Evolutionary conservation across 2,113 vertebrate genomes (phyloP).

Genomic region (Etheostoma cragini): DNA sequence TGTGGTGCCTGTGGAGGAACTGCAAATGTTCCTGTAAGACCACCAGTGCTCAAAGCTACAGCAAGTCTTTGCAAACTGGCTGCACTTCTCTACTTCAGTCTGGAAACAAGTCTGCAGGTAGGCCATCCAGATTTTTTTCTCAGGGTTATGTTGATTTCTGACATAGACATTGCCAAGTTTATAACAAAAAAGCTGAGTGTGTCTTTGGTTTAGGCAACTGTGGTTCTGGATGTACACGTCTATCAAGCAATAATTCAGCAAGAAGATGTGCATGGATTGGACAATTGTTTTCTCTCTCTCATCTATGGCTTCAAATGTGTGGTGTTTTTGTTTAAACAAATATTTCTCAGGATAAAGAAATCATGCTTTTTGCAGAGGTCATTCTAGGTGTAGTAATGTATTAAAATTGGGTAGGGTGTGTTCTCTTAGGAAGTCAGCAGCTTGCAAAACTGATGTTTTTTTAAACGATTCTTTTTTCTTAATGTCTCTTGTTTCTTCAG

Average conservation of each 20-base stretch:
- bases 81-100: slow-evolving; percentile 30
- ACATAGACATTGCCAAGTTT: neutral
- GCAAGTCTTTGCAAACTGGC: slow-evolving; percentile 45
- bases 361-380: neutral
- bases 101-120: slow-evolving; percentile 69
- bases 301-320: neutral
- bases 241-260: neutral
- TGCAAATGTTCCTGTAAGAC: slow-evolving; percentile 67
- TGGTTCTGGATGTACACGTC: neutral
- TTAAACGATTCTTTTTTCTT: neutral
- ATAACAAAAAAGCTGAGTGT: neutral
- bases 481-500: slow-evolving; percentile 37
- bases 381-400: neutral
- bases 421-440: neutral
- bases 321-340: neutral
- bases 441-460: neutral
- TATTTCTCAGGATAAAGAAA: neutral
- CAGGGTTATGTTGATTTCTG: neutral
- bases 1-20: slow-evolving; percentile 55
- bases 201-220: neutral
- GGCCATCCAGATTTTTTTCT: slow-evolving; percentile 2
- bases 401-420: neutral
- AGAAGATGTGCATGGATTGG: neutral
- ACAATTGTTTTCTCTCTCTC: neutral
- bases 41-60: slow-evolving; percentile 62